A percentile compares a stretch with the other conserved stretches of the same genome.
These are phyloP conservation scores for Oedothorax gibbosus DNA, from an alignment of 1,140 invertebrate species.

Conservation along the genomic window DNA sequence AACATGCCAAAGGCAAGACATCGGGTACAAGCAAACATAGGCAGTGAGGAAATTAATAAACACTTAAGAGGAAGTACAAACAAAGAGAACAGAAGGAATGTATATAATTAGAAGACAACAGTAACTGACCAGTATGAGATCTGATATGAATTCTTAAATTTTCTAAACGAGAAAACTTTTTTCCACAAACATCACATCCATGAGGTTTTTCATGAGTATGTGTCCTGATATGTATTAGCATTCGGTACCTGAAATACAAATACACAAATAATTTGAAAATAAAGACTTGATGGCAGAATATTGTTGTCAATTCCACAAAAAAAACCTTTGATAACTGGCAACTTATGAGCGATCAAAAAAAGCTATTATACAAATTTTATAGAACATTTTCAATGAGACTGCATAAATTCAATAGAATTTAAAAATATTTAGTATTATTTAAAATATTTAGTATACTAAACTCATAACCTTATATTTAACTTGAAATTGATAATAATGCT, in stretches of 20 bases:
- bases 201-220: slow-evolving; percentile 99
- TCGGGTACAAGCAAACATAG: too few species aligned
- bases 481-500: background rate
- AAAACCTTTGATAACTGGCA: too few species aligned
- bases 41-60: too few species aligned
- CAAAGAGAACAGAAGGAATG: too few species aligned
- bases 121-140: slow-evolving; percentile 81
- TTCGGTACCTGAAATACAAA: slow-evolving; percentile 85
- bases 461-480: background rate
- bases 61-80: too few species aligned
- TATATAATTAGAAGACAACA: too few species aligned
- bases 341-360: too few species aligned
- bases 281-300: too few species aligned
- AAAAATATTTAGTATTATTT: background rate
- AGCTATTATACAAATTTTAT: background rate
- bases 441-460: background rate
- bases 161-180: slow-evolving; percentile 93
- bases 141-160: slow-evolving; percentile 97
- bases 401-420: background rate
- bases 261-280: background rate
- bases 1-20: too few species aligned
- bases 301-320: too few species aligned
- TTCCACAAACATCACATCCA: slow-evolving; percentile 90
- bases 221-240: slow-evolving; percentile 97
- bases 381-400: background rate